These are phyloP conservation scores for Noctilio leporinus DNA, from an alignment of 2,113 vertebrate genomes.

Conservation along the genomic window DNA sequence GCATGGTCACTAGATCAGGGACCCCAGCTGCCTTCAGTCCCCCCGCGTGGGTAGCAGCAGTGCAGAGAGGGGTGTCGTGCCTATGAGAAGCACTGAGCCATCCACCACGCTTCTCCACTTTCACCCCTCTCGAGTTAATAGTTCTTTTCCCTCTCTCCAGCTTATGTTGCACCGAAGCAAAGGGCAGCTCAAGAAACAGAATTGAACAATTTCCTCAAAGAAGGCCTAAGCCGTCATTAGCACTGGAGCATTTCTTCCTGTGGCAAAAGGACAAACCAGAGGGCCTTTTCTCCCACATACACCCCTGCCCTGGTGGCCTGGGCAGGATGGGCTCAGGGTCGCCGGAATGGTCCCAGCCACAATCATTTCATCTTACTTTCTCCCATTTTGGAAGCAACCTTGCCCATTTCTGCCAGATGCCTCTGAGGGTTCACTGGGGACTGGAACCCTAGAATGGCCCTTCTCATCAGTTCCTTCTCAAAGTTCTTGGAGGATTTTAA, in stretches of 20 bases:
- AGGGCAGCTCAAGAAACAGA: not conserved
- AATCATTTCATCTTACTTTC: not conserved
- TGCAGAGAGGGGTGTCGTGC: fast-evolving
- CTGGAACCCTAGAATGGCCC: not conserved
- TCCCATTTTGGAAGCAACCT: fast-evolving
- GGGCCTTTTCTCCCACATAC: not conserved
- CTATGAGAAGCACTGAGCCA: not conserved
- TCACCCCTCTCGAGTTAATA: not conserved
- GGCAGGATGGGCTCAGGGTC: not conserved
- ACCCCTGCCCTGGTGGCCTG: fast-evolving
- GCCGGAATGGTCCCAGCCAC: fast-evolving
- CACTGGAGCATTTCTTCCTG: fast-evolving
- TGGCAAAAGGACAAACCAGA: not conserved
- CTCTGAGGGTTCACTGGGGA: not conserved
- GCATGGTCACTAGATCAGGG: too few species aligned
- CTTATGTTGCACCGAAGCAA: not conserved
- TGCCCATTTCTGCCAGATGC: not conserved
- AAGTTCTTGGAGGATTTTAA: not conserved
- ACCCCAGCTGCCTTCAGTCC: not conserved
- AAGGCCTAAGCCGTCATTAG: not conserved
- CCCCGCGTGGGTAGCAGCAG: fast-evolving
- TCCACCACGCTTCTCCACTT: not conserved
- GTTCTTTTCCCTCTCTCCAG: not conserved
- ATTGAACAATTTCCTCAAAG: not conserved
- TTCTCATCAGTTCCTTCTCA: not conserved